Base-by-base conservation (phyloP, 2,888 invertebrate genomes). In the Lacanobia oleracea region DNA sequence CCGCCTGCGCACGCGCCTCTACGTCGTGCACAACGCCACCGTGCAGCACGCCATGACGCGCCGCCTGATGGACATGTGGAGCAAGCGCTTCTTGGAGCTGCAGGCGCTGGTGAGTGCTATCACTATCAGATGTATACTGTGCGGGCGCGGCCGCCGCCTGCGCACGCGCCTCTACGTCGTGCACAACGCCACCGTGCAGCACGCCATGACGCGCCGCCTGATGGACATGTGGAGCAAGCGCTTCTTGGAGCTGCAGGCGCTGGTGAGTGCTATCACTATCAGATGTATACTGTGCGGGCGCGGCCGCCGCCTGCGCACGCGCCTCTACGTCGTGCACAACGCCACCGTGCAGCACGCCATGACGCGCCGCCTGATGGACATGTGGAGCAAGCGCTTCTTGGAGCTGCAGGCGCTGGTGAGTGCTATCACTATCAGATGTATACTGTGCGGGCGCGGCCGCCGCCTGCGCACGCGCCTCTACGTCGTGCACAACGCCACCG, bases 311-410 rank as follows among this genome's bases (percentile, higher is more conserved):
- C 27, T 27, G 27, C 27, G 27, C 27, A 27, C 27, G 27, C 27
- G 27, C 27, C 27, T 27, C 27, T 27, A 27, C 27, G 27, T 27
- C 9, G 82, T 89, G 51, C 84, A 82, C 5, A 91, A 91, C 78
- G 33, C 86, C 43, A 86, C 87, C 27, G 85, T 91, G 60, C 95
- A 95, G 85, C 84, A 70, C 5, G 89, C 88, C 59, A 85, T 95
- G 63, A 84, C 90, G 14, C 85, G 88, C 8, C 85, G 88, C 0
- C 89, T 94, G 18, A 79, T 94, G 16, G 68, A 79, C 14, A 74
- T 74, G 1, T 94, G 94, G 94, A 93, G 91, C 83, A 83, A 82
- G 64, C 89, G 92, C 21, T 95, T 93, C 77, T 90, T 92, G 1
- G 86, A 92, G 70, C 83, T 95, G 50, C 94, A 94, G 83, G 77